phyloP scores from a whole-genome alignment of 1,140 invertebrate species.

The Lasioglossum baleicum region DNA sequence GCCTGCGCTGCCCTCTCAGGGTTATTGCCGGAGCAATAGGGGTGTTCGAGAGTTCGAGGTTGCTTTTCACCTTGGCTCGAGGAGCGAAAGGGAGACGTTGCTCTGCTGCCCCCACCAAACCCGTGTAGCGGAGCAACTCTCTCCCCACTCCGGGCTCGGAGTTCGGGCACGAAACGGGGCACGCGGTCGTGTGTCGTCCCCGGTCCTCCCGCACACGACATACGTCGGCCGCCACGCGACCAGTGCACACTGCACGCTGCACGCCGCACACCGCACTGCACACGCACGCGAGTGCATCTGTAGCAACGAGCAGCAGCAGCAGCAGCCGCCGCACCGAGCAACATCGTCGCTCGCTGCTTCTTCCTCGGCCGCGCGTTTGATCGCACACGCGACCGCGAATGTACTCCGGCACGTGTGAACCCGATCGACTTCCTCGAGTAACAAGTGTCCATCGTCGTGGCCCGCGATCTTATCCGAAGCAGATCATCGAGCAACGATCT shows the following conservation, averaged over 20 bases:
- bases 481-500: no score
- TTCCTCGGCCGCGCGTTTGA: slow-evolving; percentile 20
- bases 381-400: slow-evolving; percentile 52
- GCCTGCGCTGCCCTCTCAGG: slow-evolving; percentile 7
- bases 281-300: slow-evolving; percentile 65
- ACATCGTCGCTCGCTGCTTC: neutral
- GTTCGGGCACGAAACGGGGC: slow-evolving; percentile 37
- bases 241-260: slow-evolving; percentile 62
- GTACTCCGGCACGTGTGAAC: slow-evolving; percentile 49
- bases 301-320: slow-evolving; percentile 21
- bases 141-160: slow-evolving; percentile 39
- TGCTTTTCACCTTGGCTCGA: slow-evolving; percentile 50
- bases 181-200: slow-evolving; percentile 77
- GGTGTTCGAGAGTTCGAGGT: neutral
- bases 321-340: neutral
- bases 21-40: neutral
- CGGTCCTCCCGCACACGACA: slow-evolving; percentile 78
- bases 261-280: no score
- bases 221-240: slow-evolving; percentile 80
- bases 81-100: slow-evolving; percentile 17
- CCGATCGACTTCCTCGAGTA: slow-evolving; percentile 25
- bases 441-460: slow-evolving; percentile 34
- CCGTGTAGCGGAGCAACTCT: slow-evolving; percentile 42
- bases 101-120: slow-evolving; percentile 20
- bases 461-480: no score